Evolutionary conservation across 1,140 invertebrate species (phyloP).

Genomic region (Melitaea cinxia): DNA sequence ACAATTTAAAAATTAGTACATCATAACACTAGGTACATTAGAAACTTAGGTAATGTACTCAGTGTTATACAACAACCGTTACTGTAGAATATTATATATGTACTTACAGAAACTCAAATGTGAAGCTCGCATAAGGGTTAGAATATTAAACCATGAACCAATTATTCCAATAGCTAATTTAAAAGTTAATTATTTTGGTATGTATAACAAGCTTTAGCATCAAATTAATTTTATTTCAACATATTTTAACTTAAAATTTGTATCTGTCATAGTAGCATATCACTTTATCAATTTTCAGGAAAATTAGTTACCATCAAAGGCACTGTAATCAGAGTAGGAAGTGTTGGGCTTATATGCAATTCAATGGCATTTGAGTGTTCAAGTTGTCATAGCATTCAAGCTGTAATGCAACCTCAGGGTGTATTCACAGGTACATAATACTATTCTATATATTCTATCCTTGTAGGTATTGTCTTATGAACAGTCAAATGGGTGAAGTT

Average conservation of each 20-base stretch:
- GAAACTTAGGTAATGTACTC: no score
- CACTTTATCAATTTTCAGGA: no score
- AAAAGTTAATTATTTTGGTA: constrained; percentile 91
- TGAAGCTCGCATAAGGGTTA: constrained; percentile 80
- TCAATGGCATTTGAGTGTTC: constrained; percentile 91
- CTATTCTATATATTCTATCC: not conserved
- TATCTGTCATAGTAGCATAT: no score
- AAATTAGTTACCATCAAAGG: constrained; percentile 93
- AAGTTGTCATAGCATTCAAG: constrained; percentile 85
- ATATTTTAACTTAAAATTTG: no score
- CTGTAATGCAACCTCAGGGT: constrained; percentile 84
- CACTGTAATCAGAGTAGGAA: constrained; percentile 92
- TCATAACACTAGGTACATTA: no score
- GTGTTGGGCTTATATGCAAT: constrained; percentile 87
- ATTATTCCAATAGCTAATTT: constrained; percentile 87
- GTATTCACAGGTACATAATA: constrained; percentile 80
- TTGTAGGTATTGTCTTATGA: no score
- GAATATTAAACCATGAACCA: constrained; percentile 87
- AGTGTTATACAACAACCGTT: no score
- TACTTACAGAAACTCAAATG: constrained; percentile 77
- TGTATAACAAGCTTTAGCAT: constrained; percentile 32
- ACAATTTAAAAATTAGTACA: no score
- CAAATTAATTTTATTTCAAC: no score
- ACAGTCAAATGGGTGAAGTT: no score
- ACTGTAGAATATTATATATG: no score